Evolutionary conservation across 2,888 invertebrate species (phyloP), one percentile per base, ranked within the genome.

Genomic region (Drosophila merina): DNA sequence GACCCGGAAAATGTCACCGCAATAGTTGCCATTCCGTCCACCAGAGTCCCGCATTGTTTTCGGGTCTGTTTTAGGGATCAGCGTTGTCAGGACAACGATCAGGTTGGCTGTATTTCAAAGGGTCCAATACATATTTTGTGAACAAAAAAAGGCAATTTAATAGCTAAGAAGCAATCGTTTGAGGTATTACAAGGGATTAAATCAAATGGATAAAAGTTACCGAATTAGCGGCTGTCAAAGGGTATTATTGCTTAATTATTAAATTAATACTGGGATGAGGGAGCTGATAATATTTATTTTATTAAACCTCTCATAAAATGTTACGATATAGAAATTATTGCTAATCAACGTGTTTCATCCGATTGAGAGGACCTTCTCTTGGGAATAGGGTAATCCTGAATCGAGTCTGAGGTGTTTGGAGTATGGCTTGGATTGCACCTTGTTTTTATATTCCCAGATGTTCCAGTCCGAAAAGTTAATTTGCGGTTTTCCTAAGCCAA

Each of bases 401-500:
- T 36, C 0, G 6, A 5, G 5, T 30, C 4, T 30, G 2, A 8
- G 9, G 30, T 31, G 52, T 45, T 10, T 20, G 20, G 20, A 2
- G 1, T 1, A 20, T 9, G 20, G 4, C 10, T 20, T 25, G 44
- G 44, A 8, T 45, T 45, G 10, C 9, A 9, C 62, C 28, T 4
- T 28, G 28, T 28, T 28, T 28, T 5, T 38, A 31, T 69, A 6
- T 20, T 38, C 10, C 10, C 31, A 20, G 55, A 56, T 63, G 51
- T 49, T 49, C 54, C 38, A 38, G 67, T 50, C 48, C 20, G 55
- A 51, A 59, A 86, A 86, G 84, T 83, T 80, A 86, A 80, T 80
- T 82, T 88, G 69, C 10, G 70, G 63, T 71, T 66, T 62, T 71
- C 63, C 70, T 86, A 86, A 86, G 86, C 80, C 88, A 64, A 58